phyloP scores from a whole-genome alignment of 2,113 vertebrate species.

The Seriola aureovittata region DNA sequence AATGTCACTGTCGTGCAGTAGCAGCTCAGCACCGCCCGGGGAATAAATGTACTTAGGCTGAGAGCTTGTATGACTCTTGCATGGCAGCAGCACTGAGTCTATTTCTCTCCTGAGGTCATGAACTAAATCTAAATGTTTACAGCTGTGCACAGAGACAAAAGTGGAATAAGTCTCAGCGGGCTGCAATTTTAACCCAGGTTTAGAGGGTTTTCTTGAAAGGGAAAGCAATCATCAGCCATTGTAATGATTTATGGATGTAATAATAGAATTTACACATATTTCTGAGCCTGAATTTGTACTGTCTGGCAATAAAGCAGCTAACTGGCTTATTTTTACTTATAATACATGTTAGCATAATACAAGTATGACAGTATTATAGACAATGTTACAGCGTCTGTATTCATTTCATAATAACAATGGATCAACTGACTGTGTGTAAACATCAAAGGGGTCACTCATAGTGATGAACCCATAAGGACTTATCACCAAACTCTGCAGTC shows the following conservation, averaged over 20 bases:
- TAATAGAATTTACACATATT: not conserved
- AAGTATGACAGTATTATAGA: too few relatives aligned
- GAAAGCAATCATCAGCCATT: not conserved
- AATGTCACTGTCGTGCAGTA: conserved; percentile 50
- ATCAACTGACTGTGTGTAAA: too few relatives aligned
- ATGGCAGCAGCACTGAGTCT: conserved; percentile 35
- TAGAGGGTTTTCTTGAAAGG: conserved; percentile 23
- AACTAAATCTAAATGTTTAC: conserved; percentile 62
- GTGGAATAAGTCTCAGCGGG: conserved; percentile 22
- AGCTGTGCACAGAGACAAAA: conserved; percentile 11
- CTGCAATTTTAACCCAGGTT: conserved; percentile 12
- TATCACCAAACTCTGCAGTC: too few relatives aligned
- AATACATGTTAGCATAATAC: not conserved
- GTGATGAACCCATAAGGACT: too few relatives aligned
- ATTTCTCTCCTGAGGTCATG: conserved; percentile 40
- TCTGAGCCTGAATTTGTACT: not conserved
- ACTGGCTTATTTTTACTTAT: not conserved
- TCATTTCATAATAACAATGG: not conserved
- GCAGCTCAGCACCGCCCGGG: conserved; percentile 42
- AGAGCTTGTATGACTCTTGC: conserved; percentile 56
- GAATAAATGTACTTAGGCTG: conserved; percentile 58
- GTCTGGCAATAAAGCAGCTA: not conserved
- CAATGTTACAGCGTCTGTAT: not conserved
- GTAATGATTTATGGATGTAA: conserved; percentile 5
- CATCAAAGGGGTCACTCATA: too few relatives aligned